These are phyloP conservation scores for Aproaerema taeniolella DNA, from an alignment of 2,888 invertebrate species.

Conservation along the genomic window DNA sequence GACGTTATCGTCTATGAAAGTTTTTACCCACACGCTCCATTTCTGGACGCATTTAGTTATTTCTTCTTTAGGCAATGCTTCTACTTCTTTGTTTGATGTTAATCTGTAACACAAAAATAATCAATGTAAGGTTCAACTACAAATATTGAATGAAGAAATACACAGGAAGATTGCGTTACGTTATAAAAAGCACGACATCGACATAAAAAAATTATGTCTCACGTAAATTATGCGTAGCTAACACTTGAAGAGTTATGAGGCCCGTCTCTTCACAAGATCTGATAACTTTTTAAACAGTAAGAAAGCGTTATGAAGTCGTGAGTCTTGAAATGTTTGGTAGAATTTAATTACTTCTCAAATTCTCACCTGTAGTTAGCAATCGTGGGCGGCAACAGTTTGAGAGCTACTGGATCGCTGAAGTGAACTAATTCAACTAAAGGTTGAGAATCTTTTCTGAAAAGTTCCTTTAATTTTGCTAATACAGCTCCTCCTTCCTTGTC, in stretches of 20 bases:
- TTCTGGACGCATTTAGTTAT: constrained; percentile 66
- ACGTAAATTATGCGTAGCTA: too few species aligned
- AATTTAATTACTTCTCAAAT: neutral
- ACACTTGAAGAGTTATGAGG: too few species aligned
- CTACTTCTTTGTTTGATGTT: constrained; percentile 46
- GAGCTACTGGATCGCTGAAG: constrained; percentile 71
- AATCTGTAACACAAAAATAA: constrained; percentile 33
- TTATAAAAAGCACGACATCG: too few species aligned
- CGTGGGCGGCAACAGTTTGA: constrained; percentile 78
- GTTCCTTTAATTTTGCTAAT: constrained; percentile 58
- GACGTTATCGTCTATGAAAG: constrained; percentile 75
- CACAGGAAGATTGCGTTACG: too few species aligned
- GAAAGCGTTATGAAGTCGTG: too few species aligned
- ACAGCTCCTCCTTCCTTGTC: constrained; percentile 72
- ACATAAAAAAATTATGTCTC: too few species aligned
- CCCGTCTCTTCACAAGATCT: too few species aligned
- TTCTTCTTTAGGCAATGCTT: constrained; percentile 47
- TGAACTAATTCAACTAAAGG: constrained; percentile 77
- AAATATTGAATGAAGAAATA: too few species aligned
- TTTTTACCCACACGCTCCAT: constrained; percentile 82
- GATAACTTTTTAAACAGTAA: too few species aligned
- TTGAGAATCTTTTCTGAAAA: constrained; percentile 63
- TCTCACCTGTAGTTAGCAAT: constrained; percentile 70
- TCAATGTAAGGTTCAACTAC: too few species aligned
- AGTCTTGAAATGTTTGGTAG: neutral